Evolutionary conservation across 2,888 invertebrate genomes (phyloP).

Genomic region (Crocallis elinguaria): DNA sequence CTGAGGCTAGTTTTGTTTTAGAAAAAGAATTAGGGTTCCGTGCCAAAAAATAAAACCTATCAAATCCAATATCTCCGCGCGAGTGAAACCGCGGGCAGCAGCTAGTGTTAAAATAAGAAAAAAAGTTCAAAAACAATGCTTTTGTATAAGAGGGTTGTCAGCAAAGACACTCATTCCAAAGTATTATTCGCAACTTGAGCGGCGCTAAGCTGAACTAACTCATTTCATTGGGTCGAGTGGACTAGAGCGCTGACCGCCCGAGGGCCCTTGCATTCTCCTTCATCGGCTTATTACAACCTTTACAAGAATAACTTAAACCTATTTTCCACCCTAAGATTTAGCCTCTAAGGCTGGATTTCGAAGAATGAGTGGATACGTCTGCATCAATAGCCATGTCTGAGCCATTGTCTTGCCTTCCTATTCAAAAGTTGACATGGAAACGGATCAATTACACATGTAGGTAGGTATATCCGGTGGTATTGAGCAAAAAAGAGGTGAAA

Average conservation of each 20-base stretch:
- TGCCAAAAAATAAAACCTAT: too few species aligned
- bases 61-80: too few species aligned
- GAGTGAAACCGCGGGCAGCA: too few species aligned
- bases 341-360: constrained; percentile 31
- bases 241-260: constrained; percentile 55
- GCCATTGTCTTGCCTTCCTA: constrained; percentile 60
- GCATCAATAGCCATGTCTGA: constrained; percentile 54
- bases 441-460: constrained; percentile 39
- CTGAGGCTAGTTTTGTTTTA: too few species aligned
- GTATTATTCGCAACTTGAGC: constrained; percentile 25
- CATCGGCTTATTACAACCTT: constrained; percentile 57
- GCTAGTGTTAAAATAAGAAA: too few species aligned
- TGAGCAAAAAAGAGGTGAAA: neutral
- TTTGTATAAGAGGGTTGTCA: too few species aligned
- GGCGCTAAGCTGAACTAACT: constrained; percentile 37
- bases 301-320: constrained; percentile 41
- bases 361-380: constrained; percentile 11
- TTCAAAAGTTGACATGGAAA: constrained; percentile 55
- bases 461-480: neutral
- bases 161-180: constrained; percentile 3
- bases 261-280: constrained; percentile 67
- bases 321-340: constrained; percentile 43
- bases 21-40: too few species aligned
- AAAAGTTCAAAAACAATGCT: too few species aligned
- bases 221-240: constrained; percentile 72